These are phyloP conservation scores for Melolontha melolontha DNA, from an alignment of 2,888 invertebrate species.

Conservation along the genomic window DNA sequence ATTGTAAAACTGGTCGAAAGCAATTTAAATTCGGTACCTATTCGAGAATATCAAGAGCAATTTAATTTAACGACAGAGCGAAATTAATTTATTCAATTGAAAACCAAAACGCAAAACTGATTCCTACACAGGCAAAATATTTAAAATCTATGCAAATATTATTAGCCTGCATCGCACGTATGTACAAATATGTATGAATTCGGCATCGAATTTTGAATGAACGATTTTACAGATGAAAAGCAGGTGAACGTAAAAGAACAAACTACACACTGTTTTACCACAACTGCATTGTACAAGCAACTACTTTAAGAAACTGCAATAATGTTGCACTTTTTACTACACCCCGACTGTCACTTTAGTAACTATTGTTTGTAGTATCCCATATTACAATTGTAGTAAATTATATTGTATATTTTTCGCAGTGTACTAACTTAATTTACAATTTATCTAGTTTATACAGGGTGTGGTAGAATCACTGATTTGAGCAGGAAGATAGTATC, in stretches of 20 bases:
- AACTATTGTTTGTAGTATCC: too few species aligned
- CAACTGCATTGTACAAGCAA: too few species aligned
- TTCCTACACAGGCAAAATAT: conserved; percentile 28
- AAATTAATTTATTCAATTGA: conserved; percentile 41
- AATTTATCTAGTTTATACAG: too few species aligned
- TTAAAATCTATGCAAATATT: conserved; percentile 42
- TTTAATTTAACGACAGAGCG: conserved; percentile 28
- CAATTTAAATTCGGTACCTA: conserved; percentile 27
- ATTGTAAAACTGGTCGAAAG: conserved; percentile 6
- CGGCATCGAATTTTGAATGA: conserved; percentile 23
- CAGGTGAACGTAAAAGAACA: conserved; percentile 17
- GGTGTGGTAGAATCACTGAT: too few species aligned
- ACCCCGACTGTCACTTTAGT: too few species aligned
- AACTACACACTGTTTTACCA: too few species aligned
- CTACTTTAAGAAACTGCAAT: too few species aligned
- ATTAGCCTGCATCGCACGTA: conserved; percentile 27
- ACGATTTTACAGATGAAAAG: conserved; percentile 35
- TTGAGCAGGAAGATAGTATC: too few species aligned
- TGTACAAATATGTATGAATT: not conserved
- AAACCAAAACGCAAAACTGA: conserved; percentile 32
- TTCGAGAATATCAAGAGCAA: conserved; percentile 28
- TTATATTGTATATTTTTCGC: too few species aligned
- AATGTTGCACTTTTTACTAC: too few species aligned
- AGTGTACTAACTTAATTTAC: too few species aligned
- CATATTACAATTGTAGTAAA: too few species aligned